These are phyloP conservation scores for Drosophila paranaensis DNA, from an alignment of 2,888 invertebrate genomes.

Conservation along the genomic window DNA sequence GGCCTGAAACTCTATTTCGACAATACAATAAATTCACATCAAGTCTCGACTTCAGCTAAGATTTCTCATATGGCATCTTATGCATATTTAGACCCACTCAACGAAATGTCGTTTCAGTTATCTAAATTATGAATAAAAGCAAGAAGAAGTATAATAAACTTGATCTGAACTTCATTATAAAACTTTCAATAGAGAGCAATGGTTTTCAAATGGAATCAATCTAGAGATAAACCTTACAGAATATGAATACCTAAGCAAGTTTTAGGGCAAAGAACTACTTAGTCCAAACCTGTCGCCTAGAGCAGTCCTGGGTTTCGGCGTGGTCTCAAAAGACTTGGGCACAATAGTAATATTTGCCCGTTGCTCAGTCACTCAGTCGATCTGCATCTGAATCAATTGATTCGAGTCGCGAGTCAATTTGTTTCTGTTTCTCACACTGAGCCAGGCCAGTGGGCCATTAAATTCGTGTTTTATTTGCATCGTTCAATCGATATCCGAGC, in stretches of 20 bases:
- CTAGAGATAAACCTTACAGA: neutral
- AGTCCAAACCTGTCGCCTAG: neutral
- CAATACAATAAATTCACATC: too few species aligned
- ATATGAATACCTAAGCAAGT: neutral
- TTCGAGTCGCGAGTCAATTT: neutral
- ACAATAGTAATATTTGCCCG: neutral
- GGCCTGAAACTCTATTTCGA: too few species aligned
- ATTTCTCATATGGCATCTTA: too few species aligned
- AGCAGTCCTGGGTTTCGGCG: neutral
- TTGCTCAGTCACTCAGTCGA: neutral
- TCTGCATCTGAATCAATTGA: slow-evolving; percentile 10
- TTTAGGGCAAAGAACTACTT: neutral
- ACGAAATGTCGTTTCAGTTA: too few species aligned
- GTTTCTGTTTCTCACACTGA: slow-evolving; percentile 9
- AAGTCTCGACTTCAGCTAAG: too few species aligned
- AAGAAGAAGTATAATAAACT: too few species aligned
- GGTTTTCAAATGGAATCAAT: neutral
- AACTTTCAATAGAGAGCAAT: neutral
- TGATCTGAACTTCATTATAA: too few species aligned
- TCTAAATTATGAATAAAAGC: too few species aligned
- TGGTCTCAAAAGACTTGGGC: too few species aligned
- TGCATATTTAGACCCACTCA: too few species aligned
- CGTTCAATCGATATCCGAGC: slow-evolving; percentile 44
- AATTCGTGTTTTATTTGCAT: slow-evolving; percentile 25
- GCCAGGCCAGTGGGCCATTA: slow-evolving; percentile 27